A percentile compares a stretch with the other conserved stretches of the same genome.
Conservation (phyloP, 2,888 invertebrate species). For the Cartodere bifasciata region DNA sequence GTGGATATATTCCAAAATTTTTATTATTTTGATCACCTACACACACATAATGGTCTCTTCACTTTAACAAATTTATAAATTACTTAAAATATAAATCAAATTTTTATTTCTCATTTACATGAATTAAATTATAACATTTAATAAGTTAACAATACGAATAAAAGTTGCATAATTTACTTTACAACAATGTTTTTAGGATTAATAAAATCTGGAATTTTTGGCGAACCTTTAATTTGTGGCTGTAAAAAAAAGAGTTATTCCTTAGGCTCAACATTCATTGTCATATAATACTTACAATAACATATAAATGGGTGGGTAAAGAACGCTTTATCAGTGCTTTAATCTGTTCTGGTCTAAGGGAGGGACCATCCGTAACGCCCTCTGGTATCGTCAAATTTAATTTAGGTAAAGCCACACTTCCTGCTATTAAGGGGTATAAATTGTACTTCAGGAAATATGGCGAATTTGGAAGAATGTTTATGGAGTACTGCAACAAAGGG, state of each 20-base stretch:
- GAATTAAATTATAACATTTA: no score
- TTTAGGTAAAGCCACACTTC: constrained; percentile 57
- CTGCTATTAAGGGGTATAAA: constrained; percentile 64
- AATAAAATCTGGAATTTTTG: constrained; percentile 14
- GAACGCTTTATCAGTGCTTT: constrained; percentile 45
- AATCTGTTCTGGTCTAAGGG: constrained; percentile 38
- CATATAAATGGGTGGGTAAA: constrained; percentile 51
- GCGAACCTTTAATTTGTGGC: constrained; percentile 25
- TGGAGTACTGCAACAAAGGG: constrained; percentile 31
- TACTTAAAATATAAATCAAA: no score
- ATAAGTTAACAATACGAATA: no score
- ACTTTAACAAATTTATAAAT: no score
- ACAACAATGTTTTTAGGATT: constrained; percentile 12
- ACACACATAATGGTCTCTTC: no score
- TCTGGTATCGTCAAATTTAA: constrained; percentile 42
- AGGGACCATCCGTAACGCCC: constrained; percentile 26
- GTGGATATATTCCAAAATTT: no score
- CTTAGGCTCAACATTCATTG: constrained; percentile 2
- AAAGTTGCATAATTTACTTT: no score
- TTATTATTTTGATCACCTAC: no score
- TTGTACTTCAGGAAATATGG: constrained; percentile 57
- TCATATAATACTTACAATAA: constrained; percentile 39
- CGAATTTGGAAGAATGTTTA: constrained; percentile 48
- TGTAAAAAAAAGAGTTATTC: constrained; percentile 15
- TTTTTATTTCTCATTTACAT: no score